These are phyloP conservation scores for Chymomyza costata DNA, from an alignment of 1,140 invertebrate species.

Conservation along the genomic window DNA sequence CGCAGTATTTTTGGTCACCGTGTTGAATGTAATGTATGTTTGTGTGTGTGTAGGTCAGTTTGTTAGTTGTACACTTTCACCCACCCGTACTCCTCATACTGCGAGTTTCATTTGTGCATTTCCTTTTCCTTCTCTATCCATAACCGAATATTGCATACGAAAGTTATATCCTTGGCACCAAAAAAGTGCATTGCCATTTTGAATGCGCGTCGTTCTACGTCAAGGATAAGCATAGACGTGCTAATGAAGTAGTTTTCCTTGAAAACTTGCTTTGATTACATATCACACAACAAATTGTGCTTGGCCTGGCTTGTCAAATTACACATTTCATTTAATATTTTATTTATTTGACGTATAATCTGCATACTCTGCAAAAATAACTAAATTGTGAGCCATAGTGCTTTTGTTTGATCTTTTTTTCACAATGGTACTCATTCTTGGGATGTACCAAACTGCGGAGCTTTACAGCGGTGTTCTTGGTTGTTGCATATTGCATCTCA, in stretches of 20 bases:
- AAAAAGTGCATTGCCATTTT: slow-evolving; percentile 54
- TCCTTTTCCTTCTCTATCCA: not conserved
- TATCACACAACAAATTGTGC: too few relatives aligned
- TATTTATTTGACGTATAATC: too few relatives aligned
- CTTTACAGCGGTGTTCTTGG: slow-evolving; percentile 4
- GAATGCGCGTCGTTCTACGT: slow-evolving; percentile 9
- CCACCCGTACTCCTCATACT: too few relatives aligned
- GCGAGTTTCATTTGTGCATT: too few relatives aligned
- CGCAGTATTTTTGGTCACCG: slow-evolving; percentile 40
- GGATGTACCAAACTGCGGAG: slow-evolving; percentile 11
- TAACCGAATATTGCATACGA: slow-evolving; percentile 61
- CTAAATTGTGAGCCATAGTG: too few relatives aligned
- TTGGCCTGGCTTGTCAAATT: too few relatives aligned
- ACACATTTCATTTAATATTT: too few relatives aligned
- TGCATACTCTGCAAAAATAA: too few relatives aligned
- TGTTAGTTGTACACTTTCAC: slow-evolving; percentile 53
- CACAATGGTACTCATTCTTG: slow-evolving; percentile 19
- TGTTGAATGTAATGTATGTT: slow-evolving; percentile 17
- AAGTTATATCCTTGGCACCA: slow-evolving; percentile 60
- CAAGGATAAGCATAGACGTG: slow-evolving; percentile 15
- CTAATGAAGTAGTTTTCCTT: too few relatives aligned
- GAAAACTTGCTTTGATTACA: too few relatives aligned
- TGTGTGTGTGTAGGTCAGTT: slow-evolving; percentile 58
- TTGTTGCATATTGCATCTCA: slow-evolving; percentile 8
- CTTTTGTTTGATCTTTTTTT: too few relatives aligned